phyloP scores from a whole-genome alignment of 1,140 invertebrate genomes.

The Drosophila parvula region DNA sequence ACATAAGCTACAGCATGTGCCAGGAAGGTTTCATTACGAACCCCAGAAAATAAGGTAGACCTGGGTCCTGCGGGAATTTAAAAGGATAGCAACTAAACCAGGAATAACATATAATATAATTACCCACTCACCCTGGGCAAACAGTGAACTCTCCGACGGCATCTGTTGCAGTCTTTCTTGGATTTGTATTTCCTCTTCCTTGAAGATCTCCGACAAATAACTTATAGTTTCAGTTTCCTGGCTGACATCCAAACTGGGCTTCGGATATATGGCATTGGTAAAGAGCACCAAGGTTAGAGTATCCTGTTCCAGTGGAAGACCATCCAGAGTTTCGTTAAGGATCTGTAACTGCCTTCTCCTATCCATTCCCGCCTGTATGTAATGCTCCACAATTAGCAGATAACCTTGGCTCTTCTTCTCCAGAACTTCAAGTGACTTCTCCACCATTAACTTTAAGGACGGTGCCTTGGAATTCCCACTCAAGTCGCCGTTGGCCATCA shows the following conservation, averaged over 20 bases:
- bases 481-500: constrained; percentile 65
- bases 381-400: constrained; percentile 61
- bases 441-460: constrained; percentile 36
- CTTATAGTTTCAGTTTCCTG: constrained; percentile 41
- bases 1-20: constrained; percentile 62
- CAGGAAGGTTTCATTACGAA: constrained; percentile 68
- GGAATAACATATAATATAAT: rapidly evolving
- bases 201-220: constrained; percentile 26
- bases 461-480: constrained; percentile 34
- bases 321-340: constrained; percentile 47
- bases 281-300: constrained; percentile 52
- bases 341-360: constrained; percentile 21
- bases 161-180: constrained; percentile 33
- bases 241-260: constrained; percentile 48
- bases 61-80: constrained; percentile 46
- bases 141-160: constrained; percentile 56
- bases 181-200: constrained; percentile 10
- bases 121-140: constrained; percentile 55
- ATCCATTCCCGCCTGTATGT: constrained; percentile 5
- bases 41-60: constrained; percentile 59
- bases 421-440: constrained; percentile 52
- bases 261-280: constrained; percentile 38
- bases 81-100: neutral
- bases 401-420: constrained; percentile 31
- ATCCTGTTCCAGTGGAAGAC: constrained; percentile 7